Conservation (phyloP, 2,888 invertebrate genomes). For the Parnassius apollo region DNA sequence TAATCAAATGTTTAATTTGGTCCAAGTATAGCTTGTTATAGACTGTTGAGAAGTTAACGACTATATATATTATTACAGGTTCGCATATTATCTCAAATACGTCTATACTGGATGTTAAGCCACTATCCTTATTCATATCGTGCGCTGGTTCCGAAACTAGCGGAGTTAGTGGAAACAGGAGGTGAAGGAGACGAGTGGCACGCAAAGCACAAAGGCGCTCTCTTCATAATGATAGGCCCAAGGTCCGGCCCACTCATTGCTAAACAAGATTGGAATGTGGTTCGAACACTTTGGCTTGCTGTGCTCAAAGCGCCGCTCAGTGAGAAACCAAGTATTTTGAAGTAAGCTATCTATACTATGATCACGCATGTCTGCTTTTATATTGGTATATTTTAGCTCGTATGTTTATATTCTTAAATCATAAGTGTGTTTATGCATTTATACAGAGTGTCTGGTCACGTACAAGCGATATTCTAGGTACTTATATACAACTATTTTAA, state of each 20-base stretch:
- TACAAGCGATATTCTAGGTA: too few relatives aligned
- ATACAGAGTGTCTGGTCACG: too few relatives aligned
- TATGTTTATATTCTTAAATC: not conserved
- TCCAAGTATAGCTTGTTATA: too few relatives aligned
- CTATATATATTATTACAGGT: slow-evolving; percentile 53
- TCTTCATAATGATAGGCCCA: slow-evolving; percentile 88
- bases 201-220: slow-evolving; percentile 82
- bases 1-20: too few relatives aligned
- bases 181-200: slow-evolving; percentile 76
- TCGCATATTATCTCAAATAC: slow-evolving; percentile 84
- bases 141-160: slow-evolving; percentile 82
- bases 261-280: slow-evolving; percentile 88
- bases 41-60: not conserved
- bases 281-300: slow-evolving; percentile 88
- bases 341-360: slow-evolving; percentile 41
- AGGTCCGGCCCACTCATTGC: slow-evolving; percentile 83
- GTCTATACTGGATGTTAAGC: slow-evolving; percentile 82
- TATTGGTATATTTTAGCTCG: not conserved
- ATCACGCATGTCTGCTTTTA: not conserved
- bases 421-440: too few relatives aligned
- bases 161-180: slow-evolving; percentile 78
- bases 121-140: slow-evolving; percentile 87
- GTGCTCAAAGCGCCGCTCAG: slow-evolving; percentile 89
- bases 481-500: too few relatives aligned
- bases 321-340: slow-evolving; percentile 91